Percentiles rank a stretch among this genome's conserved stretches.
These are phyloP conservation scores for Naso thynnoides DNA, from an alignment of 2,797 vertebrate species.

Conservation along the genomic window DNA sequence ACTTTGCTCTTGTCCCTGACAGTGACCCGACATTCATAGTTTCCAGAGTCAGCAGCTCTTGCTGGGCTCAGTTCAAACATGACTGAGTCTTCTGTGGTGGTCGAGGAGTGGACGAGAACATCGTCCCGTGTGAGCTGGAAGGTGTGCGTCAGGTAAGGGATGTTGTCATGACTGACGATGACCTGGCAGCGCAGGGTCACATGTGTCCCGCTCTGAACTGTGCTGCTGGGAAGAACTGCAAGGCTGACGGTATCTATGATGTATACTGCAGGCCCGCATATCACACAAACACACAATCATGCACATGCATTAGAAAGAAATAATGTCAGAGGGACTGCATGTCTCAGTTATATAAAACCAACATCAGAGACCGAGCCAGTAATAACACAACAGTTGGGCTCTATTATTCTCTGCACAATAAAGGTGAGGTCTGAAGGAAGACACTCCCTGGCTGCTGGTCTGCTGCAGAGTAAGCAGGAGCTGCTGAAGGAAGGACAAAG, in stretches of 20 bases:
- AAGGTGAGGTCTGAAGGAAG: conserved; percentile 49
- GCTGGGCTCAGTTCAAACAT: conserved; percentile 62
- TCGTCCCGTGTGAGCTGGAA: conserved; percentile 70
- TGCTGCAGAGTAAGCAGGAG: conserved; percentile 40
- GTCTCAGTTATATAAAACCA: conserved; percentile 14
- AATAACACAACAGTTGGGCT: conserved; percentile 9
- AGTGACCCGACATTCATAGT: conserved; percentile 75
- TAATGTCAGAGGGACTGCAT: neutral
- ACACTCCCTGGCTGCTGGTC: conserved; percentile 11
- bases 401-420: conserved; percentile 44
- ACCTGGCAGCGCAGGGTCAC: conserved; percentile 75
- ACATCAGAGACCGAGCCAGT: conserved; percentile 2
- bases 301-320: conserved; percentile 9
- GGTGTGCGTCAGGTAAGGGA: conserved; percentile 49
- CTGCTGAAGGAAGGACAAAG: conserved; percentile 66
- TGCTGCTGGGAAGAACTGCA: conserved; percentile 55
- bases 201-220: conserved; percentile 69
- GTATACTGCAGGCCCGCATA: conserved; percentile 58
- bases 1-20: conserved; percentile 66
- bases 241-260: conserved; percentile 78
- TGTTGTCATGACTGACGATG: conserved; percentile 69
- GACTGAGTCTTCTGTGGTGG: conserved; percentile 40
- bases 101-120: conserved; percentile 44
- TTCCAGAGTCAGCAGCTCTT: conserved; percentile 77
- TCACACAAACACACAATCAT: conserved; percentile 34